These are phyloP conservation scores for Hassar affinis DNA, from an alignment of 2,113 vertebrate genomes.

Conservation along the genomic window DNA sequence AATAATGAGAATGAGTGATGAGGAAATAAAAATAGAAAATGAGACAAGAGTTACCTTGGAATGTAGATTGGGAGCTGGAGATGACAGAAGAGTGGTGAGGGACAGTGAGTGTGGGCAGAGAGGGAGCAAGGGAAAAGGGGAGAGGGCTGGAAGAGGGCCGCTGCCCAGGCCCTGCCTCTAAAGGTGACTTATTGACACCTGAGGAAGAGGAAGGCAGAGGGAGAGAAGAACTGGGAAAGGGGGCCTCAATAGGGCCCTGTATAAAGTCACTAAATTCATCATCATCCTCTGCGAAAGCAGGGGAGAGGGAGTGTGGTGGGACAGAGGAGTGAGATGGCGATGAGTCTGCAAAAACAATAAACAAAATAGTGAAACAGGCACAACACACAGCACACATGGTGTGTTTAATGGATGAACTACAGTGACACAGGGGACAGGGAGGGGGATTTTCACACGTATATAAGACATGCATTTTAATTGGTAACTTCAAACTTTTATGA, in stretches of 20 bases:
- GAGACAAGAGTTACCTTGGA: constrained; percentile 72
- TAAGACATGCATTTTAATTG: background rate
- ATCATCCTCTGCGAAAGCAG: constrained; percentile 82
- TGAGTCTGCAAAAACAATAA: constrained; percentile 88
- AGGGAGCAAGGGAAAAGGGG: constrained; percentile 61
- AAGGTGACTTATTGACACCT: constrained; percentile 58
- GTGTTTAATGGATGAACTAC: constrained; percentile 28
- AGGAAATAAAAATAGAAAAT: constrained; percentile 48
- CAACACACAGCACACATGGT: constrained; percentile 6
- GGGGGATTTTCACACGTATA: background rate
- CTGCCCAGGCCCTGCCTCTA: constrained; percentile 48
- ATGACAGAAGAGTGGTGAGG: constrained; percentile 75
- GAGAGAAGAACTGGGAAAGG: constrained; percentile 66
- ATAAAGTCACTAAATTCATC: constrained; percentile 99
- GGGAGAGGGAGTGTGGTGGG: constrained; percentile 78
- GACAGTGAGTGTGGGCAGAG: constrained; percentile 68
- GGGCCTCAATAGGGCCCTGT: constrained; percentile 82
- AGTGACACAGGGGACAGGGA: background rate
- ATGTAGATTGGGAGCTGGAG: constrained; percentile 78
- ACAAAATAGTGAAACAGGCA: constrained; percentile 46
- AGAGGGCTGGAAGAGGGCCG: constrained; percentile 52
- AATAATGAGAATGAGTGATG: constrained; percentile 25
- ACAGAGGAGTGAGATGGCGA: constrained; percentile 87
- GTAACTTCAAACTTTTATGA: too few species aligned
- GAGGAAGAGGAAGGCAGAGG: constrained; percentile 69